These are phyloP conservation scores for Rhinolophus sinicus DNA, from an alignment of 2,113 vertebrate species.

Conservation along the genomic window DNA sequence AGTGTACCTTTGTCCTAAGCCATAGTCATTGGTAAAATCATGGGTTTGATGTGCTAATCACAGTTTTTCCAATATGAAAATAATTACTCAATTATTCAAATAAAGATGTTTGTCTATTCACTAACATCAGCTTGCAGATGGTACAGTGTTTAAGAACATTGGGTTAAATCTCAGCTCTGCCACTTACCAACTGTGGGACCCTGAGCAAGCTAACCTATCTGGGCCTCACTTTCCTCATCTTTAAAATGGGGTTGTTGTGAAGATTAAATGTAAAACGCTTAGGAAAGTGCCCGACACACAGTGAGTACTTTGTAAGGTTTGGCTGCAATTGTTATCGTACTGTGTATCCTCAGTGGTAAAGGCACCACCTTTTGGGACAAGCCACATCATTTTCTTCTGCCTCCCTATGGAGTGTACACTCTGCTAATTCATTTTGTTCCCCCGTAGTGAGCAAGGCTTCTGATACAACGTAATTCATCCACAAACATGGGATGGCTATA, in stretches of 20 bases:
- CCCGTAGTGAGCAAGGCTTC: not conserved
- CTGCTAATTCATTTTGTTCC: not conserved
- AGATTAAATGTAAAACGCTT: not conserved
- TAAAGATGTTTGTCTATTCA: not conserved
- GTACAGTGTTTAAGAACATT: not conserved
- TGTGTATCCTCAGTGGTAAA: not conserved
- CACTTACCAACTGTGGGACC: not conserved
- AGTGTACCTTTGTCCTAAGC: not conserved
- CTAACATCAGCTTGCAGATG: not conserved
- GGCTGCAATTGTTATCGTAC: too few species aligned
- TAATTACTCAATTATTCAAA: not conserved
- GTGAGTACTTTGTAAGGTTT: not conserved
- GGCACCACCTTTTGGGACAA: not conserved
- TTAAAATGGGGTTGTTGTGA: not conserved
- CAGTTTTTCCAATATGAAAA: conserved; percentile 15
- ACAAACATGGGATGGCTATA: not conserved
- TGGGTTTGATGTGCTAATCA: not conserved
- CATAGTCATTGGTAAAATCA: not conserved
- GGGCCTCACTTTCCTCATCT: not conserved
- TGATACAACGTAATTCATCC: not conserved
- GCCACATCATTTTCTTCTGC: not conserved
- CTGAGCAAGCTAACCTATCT: not conserved
- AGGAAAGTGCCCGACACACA: not conserved
- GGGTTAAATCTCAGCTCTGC: not conserved
- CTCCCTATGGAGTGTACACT: not conserved